Evolutionary conservation across 2,888 invertebrate species (phyloP), one percentile per base, ranked within the genome.

Genomic region (Coenonympha arcania): DNA sequence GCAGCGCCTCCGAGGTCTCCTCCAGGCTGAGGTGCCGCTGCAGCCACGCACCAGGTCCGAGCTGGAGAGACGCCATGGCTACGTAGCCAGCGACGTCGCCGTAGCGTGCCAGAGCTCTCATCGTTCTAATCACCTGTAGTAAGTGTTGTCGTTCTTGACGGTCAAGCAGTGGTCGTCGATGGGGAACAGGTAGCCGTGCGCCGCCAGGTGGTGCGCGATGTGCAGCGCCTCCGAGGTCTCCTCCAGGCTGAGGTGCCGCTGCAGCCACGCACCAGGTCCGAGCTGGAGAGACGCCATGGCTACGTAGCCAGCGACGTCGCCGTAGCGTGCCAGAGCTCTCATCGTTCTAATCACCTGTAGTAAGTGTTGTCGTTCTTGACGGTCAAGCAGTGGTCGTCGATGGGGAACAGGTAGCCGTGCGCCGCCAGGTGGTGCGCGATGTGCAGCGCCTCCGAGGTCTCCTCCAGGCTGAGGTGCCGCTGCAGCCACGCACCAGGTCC

Each of bases 351-450:
- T 63, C 85, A 95, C 87, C 95, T 91, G 79, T 98, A 98, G 84
- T 97, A 99, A 2, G 99, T 98, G 71, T 95, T 96, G 79, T 99
- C 99, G 73, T 98, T 98, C 78, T 95, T 96, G 13, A 99, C 98
- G 9, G 96, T 96, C 58, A 99, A 89, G 71, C 95, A 93, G 83
- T 99, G 99, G 79, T 99, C 99, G 72, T 99, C 99, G 30, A 99
- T 98, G 8, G 99, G 99, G 86, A 99, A 99, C 66, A 99, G 92
- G 76, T 99, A 99, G 19, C 99, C 99, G 76, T 99, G 98, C 0
- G 98, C 93, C 3, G 99, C 94, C 76, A 99, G 91, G 59, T 98
- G 87, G 77, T 98, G 96, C 0, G 97, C 98, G 61, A 99, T 88
- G 79, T 99, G 99, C 39, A 97, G 86, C 0, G 98, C 96, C 87